phyloP scores from a whole-genome alignment of 2,888 invertebrate species.

The Patella depressa region DNA sequence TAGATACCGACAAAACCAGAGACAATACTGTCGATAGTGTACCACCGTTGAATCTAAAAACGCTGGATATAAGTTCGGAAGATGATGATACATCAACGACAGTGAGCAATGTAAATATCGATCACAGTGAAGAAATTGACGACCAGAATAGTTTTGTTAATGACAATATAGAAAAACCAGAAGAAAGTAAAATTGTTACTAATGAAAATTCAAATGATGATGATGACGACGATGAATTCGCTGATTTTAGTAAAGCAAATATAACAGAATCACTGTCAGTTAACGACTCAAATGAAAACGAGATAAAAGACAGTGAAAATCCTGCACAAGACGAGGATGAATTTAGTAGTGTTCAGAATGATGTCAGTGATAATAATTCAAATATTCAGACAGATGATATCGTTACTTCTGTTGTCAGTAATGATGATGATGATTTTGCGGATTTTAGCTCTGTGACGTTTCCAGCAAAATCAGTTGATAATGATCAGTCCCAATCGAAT shows the following conservation, averaged over 20 bases:
- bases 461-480: neutral
- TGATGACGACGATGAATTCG: neutral
- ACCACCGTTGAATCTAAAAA: too few species aligned
- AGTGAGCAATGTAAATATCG: too few species aligned
- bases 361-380: slow-evolving; percentile 11
- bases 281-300: neutral
- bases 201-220: neutral
- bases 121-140: too few species aligned
- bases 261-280: too few species aligned
- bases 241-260: neutral
- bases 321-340: slow-evolving; percentile 20
- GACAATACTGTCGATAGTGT: neutral
- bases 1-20: neutral
- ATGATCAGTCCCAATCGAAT: neutral
- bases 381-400: slow-evolving; percentile 11
- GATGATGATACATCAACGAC: neutral
- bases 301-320: neutral
- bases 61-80: neutral
- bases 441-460: slow-evolving; percentile 2
- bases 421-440: slow-evolving; percentile 17
- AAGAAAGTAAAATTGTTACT: neutral
- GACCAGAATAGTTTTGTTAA: too few species aligned
- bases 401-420: slow-evolving; percentile 4
- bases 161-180: too few species aligned
- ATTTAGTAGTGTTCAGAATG: slow-evolving; percentile 14